Evolutionary conservation across 1,140 invertebrate species (phyloP).

Genomic region (Procambarus virginalis): DNA sequence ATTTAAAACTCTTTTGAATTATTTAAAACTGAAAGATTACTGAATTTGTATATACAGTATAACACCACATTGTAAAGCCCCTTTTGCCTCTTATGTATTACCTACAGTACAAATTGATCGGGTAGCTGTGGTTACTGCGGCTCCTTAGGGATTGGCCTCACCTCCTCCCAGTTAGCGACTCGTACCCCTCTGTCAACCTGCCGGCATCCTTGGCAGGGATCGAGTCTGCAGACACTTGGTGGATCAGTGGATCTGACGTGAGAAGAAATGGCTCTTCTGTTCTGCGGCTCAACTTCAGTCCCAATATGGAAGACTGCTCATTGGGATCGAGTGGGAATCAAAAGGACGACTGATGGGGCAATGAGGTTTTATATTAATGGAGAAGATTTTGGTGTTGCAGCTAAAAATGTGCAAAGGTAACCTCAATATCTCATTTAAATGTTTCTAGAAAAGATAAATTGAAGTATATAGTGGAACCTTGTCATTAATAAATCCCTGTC

Average conservation of each 20-base stretch:
- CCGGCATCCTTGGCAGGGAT: constrained; percentile 77
- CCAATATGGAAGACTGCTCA: constrained; percentile 85
- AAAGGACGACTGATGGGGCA: constrained; percentile 74
- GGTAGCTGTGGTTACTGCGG: constrained; percentile 82
- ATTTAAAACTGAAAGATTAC: too few species aligned
- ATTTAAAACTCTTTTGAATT: too few species aligned
- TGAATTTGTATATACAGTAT: too few species aligned
- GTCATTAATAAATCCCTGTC: too few species aligned
- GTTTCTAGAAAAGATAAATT: too few species aligned
- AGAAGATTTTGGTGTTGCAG: constrained; percentile 88
- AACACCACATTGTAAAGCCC: too few species aligned
- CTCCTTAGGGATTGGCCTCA: constrained; percentile 85
- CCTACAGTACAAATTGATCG: constrained; percentile 82
- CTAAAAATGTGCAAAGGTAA: constrained; percentile 83
- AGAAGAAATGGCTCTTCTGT: constrained; percentile 78
- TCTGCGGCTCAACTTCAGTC: constrained; percentile 78
- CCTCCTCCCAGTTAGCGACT: constrained; percentile 81
- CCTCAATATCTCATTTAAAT: constrained; percentile 1
- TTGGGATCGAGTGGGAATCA: constrained; percentile 80
- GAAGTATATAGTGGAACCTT: too few species aligned
- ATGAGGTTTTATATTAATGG: constrained; percentile 83
- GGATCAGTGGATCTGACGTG: constrained; percentile 79
- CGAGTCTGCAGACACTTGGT: constrained; percentile 75
- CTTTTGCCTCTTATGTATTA: neutral
- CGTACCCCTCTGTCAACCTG: constrained; percentile 77